Base-by-base conservation (phyloP, 2,113 vertebrate genomes). In the Xiphophorus maculatus region DNA sequence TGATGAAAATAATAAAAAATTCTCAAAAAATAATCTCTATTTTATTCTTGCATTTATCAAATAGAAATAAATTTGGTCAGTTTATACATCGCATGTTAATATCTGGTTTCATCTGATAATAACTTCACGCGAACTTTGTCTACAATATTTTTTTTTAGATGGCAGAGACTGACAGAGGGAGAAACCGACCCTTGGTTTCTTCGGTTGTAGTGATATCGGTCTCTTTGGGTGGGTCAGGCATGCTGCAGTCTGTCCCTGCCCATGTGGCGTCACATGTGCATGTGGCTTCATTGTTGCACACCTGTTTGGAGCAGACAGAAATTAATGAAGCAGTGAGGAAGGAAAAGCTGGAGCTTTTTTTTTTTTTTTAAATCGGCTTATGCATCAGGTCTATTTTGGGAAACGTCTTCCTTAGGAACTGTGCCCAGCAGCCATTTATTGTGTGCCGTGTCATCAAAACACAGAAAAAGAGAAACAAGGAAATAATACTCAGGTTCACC, bases 171-270 rank as follows among this genome's bases (percentile, higher is more conserved):
- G 73, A 73, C 73, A 85, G 44, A 84, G 63, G 92, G 80, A 86
- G 73, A 89, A 96, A 96, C 98, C 96, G 96, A 99, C 98, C 97
- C 96, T 96, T 97, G 76, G 97, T 96, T 93, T 95, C 97, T 91
- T 97, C 96, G 1, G 97, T 95, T 80, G 95, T 95, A 42, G 93
- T 92, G n/a, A 93, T 73, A 54, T 94, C 89, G 28, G 92, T 92
- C 75, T 94, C 89, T 89, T 96, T 97, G 66, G 96, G 89, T 7
- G 97, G 97, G 90, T 99, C 97, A 48, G 96, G 94, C 91, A 99
- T 98, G 90, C 98, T 99, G 94, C 98, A 99, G 93, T 99, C 98
- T 63, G 97, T 99, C 35, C 98, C 98, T 10, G 97, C 98, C 98
- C 98, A 99, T 68, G 96, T 97, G 74, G 90, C 90, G 86, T 97